Evolutionary conservation across 2,797 vertebrate species (phyloP).

Genomic region (Typhlichthys subterraneus): DNA sequence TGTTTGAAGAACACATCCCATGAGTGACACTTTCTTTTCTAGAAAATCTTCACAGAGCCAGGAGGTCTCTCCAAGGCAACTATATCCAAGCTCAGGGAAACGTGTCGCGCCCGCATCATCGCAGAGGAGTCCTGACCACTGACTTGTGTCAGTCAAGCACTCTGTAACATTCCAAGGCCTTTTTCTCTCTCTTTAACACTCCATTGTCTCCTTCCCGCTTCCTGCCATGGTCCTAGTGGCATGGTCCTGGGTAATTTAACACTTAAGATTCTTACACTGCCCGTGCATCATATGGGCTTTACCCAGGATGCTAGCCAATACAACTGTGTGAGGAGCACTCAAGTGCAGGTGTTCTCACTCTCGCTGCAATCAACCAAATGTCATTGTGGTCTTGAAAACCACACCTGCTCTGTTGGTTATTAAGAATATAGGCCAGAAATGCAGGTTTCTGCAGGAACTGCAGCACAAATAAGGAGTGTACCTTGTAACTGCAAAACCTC

Average conservation of each 20-base stretch:
- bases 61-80: constrained; percentile 86
- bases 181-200: background rate
- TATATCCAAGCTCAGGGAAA: constrained; percentile 82
- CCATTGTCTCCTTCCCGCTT: background rate
- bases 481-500: background rate
- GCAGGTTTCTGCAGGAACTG: background rate
- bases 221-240: background rate
- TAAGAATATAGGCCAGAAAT: too few relatives aligned
- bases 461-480: too few relatives aligned
- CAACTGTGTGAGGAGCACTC: too few relatives aligned
- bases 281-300: too few relatives aligned
- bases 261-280: background rate
- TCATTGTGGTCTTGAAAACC: too few relatives aligned
- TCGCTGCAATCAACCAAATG: too few relatives aligned
- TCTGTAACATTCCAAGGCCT: constrained; percentile 60
- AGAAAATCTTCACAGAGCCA: constrained; percentile 91
- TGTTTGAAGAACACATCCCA: too few relatives aligned
- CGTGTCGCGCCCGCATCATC: constrained; percentile 72
- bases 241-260: background rate
- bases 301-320: too few relatives aligned
- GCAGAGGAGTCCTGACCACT: constrained; percentile 66
- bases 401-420: too few relatives aligned
- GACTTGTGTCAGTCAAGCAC: constrained; percentile 2
- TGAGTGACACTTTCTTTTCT: constrained; percentile 23
- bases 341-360: too few relatives aligned